phyloP scores from a whole-genome alignment of 2,113 vertebrate species.

The Gorsachius goisagi region DNA sequence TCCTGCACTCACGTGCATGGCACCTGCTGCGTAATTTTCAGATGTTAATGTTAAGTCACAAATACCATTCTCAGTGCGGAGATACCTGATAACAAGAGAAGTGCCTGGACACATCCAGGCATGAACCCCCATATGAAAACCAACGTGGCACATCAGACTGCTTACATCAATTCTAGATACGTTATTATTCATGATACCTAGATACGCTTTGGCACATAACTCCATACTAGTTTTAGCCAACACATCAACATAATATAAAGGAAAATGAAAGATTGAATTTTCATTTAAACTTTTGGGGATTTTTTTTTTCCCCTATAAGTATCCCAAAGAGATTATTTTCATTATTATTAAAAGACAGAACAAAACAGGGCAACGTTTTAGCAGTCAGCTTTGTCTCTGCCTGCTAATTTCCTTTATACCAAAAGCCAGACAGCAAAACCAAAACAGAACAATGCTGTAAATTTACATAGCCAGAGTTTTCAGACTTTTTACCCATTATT shows the following conservation, averaged over 20 bases:
- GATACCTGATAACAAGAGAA: neutral
- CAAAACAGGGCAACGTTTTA: neutral
- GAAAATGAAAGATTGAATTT: neutral
- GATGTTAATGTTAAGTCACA: neutral
- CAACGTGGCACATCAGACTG: neutral
- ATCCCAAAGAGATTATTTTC: neutral
- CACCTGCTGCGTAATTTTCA: neutral
- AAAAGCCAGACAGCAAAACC: neutral
- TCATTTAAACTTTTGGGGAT: fast-evolving
- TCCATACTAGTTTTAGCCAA: neutral
- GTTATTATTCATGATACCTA: neutral
- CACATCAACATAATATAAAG: neutral
- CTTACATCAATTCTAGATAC: neutral
- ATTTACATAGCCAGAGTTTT: neutral
- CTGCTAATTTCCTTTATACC: neutral
- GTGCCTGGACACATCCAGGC: neutral
- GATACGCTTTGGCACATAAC: neutral
- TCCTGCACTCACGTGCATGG: neutral
- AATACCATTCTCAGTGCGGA: neutral
- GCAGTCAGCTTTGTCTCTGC: neutral
- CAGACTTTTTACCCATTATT: neutral
- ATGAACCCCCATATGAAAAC: neutral
- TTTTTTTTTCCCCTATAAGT: neutral
- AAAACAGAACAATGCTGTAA: neutral
- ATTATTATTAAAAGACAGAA: neutral